A percentile compares a stretch with the other conserved stretches of the same genome.
These are phyloP conservation scores for Vanessa atalanta DNA, from an alignment of 1,140 invertebrate genomes.

Conservation along the genomic window DNA sequence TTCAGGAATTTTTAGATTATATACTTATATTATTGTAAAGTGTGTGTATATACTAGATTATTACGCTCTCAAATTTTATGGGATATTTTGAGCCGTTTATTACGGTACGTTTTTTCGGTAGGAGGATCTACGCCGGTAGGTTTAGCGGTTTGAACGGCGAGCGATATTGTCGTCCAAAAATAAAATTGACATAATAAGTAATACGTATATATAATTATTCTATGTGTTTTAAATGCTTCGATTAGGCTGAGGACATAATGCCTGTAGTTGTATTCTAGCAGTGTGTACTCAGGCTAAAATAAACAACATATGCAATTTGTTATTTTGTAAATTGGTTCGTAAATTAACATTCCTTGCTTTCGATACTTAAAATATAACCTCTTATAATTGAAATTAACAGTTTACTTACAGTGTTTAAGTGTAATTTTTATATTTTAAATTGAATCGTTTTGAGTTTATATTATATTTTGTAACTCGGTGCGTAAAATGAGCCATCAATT, in stretches of 20 bases:
- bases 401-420: conserved; percentile 47
- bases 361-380: conserved; percentile 35
- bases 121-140: conserved; percentile 11
- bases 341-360: conserved; percentile 55
- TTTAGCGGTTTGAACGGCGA: conserved; percentile 23
- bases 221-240: neutral
- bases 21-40: conserved; percentile 58
- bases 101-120: conserved; percentile 17
- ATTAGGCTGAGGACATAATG: conserved; percentile 6
- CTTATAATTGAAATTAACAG: conserved; percentile 14
- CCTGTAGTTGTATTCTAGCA: conserved; percentile 1
- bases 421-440: conserved; percentile 42
- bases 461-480: conserved; percentile 52
- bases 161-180: conserved; percentile 16
- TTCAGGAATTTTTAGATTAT: conserved; percentile 71
- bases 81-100: conserved; percentile 31
- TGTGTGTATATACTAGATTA: conserved; percentile 59
- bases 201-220: conserved; percentile 13
- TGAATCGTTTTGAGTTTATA: conserved; percentile 36
- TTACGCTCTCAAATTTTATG: conserved; percentile 28
- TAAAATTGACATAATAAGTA: conserved; percentile 5
- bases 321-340: conserved; percentile 40
- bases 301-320: conserved; percentile 3
- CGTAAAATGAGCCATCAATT: conserved; percentile 66
- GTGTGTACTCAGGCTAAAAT: conserved; percentile 5